Evolutionary conservation across 2,113 vertebrate genomes (phyloP).

Genomic region (Uria aalge): DNA sequence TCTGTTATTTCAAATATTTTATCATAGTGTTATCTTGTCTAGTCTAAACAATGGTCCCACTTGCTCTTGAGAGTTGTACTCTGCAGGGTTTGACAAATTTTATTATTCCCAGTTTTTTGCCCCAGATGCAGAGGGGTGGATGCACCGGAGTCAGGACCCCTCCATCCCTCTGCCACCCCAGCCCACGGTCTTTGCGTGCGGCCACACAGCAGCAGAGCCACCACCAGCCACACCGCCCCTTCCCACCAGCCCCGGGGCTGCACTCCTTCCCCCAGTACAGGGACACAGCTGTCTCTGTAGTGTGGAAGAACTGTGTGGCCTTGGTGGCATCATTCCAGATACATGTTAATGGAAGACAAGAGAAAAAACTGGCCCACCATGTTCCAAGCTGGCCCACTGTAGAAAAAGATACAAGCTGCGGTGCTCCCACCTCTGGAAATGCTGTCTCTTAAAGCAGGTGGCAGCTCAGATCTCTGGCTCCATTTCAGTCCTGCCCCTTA

Average conservation of each 20-base stretch:
- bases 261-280: neutral
- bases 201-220: neutral
- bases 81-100: neutral
- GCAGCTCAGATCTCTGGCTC: neutral
- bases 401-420: neutral
- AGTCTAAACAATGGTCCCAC: neutral
- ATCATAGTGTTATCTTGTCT: neutral
- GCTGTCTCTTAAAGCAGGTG: neutral
- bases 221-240: neutral
- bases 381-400: neutral
- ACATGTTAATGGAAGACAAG: neutral
- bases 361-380: neutral
- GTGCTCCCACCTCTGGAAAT: neutral
- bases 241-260: fast-evolving
- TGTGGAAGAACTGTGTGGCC: neutral
- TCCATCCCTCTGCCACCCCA: neutral
- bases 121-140: neutral
- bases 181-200: neutral
- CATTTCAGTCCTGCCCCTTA: neutral
- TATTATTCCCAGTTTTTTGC: neutral
- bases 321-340: neutral
- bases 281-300: neutral
- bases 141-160: neutral
- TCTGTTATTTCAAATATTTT: neutral
- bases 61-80: neutral